Conservation (phyloP, 2,113 vertebrate species). For the Mirounga angustirostris region DNA sequence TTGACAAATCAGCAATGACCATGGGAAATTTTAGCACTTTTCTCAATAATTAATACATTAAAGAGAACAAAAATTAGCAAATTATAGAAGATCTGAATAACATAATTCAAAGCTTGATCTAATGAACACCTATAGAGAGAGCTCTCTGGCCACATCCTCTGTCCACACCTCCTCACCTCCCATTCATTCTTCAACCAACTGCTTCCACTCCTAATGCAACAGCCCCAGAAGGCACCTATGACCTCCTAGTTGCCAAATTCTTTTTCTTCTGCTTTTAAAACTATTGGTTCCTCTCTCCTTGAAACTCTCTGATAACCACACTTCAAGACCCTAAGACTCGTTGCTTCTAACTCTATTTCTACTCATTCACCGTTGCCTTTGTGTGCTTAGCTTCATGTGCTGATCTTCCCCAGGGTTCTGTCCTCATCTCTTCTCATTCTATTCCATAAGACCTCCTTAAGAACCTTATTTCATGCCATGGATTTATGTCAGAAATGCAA, state of each 20-base stretch:
- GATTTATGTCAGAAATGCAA: neutral
- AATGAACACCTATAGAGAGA: neutral
- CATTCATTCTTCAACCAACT: neutral
- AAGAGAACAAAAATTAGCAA: constrained; percentile 31
- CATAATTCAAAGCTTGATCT: constrained; percentile 16
- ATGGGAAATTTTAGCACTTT: neutral
- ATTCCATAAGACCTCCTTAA: neutral
- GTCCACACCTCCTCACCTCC: neutral
- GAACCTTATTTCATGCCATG: neutral
- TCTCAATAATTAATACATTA: neutral
- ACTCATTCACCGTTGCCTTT: neutral
- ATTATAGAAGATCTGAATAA: neutral
- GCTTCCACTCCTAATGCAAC: neutral
- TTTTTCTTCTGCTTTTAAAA: neutral
- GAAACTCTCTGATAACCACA: neutral
- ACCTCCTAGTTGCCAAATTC: neutral
- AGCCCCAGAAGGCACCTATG: neutral
- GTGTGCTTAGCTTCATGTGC: neutral
- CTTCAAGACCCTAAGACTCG: neutral
- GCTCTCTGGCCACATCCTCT: neutral
- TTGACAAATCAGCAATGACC: neutral
- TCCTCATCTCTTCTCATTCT: neutral
- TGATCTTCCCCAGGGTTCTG: neutral
- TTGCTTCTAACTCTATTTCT: neutral
- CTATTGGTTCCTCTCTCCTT: neutral